Conservation (phyloP, 1,140 invertebrate genomes). For the Ruditapes philippinarum region DNA sequence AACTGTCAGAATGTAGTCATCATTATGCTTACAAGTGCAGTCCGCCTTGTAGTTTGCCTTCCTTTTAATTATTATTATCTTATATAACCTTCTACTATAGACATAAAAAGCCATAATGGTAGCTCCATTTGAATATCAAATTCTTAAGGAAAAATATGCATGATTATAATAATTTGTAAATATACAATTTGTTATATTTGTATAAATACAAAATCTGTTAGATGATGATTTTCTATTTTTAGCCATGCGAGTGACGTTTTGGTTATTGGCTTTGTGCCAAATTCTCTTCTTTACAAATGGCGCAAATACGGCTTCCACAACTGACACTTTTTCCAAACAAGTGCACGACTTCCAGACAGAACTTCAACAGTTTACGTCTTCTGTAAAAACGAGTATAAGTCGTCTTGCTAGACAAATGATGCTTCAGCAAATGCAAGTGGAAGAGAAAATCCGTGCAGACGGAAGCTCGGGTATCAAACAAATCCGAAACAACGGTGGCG, state of each 20-base stretch:
- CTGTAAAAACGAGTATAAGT: conserved; percentile 49
- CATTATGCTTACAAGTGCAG: no score
- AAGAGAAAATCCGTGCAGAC: conserved; percentile 75
- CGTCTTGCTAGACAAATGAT: conserved; percentile 73
- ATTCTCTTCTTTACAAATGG: neutral
- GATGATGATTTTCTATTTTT: neutral
- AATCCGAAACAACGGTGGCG: conserved; percentile 56
- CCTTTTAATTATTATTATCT: no score
- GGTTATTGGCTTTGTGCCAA: neutral
- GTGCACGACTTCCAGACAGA: neutral
- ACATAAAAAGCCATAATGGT: no score
- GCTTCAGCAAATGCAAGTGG: conserved; percentile 74
- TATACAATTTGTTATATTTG: no score
- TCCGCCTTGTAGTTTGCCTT: no score
- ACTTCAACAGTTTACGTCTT: conserved; percentile 2
- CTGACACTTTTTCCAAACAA: neutral
- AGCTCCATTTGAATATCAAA: no score
- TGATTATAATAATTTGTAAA: no score
- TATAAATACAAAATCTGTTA: no score
- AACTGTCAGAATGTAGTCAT: no score
- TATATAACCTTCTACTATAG: no score
- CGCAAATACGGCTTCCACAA: neutral
- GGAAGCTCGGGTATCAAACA: conserved; percentile 76
- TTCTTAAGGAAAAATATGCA: no score
- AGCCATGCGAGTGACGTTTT: neutral